Base-by-base conservation (phyloP, 2,888 invertebrate species). In the Suillia variegata region DNA sequence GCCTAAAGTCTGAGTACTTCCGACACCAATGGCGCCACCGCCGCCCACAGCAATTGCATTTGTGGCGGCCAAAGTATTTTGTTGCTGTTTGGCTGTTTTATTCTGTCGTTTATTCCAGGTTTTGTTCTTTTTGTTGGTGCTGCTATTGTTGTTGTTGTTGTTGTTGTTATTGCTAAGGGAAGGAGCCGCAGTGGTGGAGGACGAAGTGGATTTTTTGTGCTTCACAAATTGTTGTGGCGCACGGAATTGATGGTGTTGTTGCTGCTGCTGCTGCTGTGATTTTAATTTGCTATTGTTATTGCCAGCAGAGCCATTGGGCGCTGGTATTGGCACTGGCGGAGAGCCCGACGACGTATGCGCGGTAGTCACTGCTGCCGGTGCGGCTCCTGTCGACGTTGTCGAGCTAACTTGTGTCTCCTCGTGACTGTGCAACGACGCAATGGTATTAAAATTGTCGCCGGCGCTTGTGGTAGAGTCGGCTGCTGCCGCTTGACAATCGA, bases 51-150 rank as follows among this genome's bases (percentile, higher is more conserved):
- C 57, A 45, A 54, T 45, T 61, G 65, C 33, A 50, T 61, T 31
- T 54, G 61, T 21, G 59, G 64, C 26, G 57, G 65, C 49, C 56
- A 62, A 12, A 52, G 33, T 22, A 17, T 59, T 57, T 26, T 62
- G 65, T 50, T 70, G 67, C 26, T 76, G 76, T 58, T 78, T 77
- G 59, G 72, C 71, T 33, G 75, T 68, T 66, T 80, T 79, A 57
- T 77, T 75, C 62, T 79, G 79, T 20, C 79, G 73, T 61, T 81
- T 81, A 63, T 80, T 79, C 78, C 80, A 79, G 55, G 75, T 71
- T 69, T 80, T 80, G 61, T 78, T 71, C 62, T 73, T 75, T 58
- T 69, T 72, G n/a, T n/a, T n/a, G n/a, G n/a, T n/a, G n/a, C n/a
- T n/a, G n/a, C n/a, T n/a, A n/a, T n/a, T n/a, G n/a, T 58, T 70